A percentile compares a stretch with the other conserved stretches of the same genome.
These are phyloP conservation scores for Zoanthus gigantus DNA, from an alignment of 92 coral and sea anemone species.

Conservation along the genomic window DNA sequence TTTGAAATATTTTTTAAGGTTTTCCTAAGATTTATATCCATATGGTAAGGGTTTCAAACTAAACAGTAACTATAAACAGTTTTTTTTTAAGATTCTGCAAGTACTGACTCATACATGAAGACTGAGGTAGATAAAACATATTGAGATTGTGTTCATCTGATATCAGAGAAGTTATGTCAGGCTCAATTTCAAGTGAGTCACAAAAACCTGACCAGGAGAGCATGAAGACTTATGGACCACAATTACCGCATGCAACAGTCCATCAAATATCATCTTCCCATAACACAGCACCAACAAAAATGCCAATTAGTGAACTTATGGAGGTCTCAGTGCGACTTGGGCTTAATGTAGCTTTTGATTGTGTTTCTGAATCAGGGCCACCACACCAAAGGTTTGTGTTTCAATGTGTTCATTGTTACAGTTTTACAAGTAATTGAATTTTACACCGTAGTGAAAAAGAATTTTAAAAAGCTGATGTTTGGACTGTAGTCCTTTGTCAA, in stretches of 20 bases:
- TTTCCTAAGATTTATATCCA: too few relatives aligned
- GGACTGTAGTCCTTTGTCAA: too few relatives aligned
- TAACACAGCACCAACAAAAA: conserved; percentile 56
- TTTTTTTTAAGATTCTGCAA: too few relatives aligned
- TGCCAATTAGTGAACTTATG: conserved; percentile 78
- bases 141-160: too few relatives aligned
- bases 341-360: conserved; percentile 63
- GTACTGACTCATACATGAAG: too few relatives aligned
- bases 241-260: conserved; percentile 41
- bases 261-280: conserved; percentile 42
- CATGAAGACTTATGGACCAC: conserved; percentile 66
- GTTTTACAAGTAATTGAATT: too few relatives aligned
- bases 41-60: too few relatives aligned
- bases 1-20: too few relatives aligned
- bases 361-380: conserved; percentile 65
- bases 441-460: too few relatives aligned
- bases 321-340: conserved; percentile 82
- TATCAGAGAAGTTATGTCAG: conserved; percentile 41
- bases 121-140: too few relatives aligned
- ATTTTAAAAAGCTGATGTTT: too few relatives aligned
- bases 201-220: conserved; percentile 37
- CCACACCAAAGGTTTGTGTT: conserved; percentile 51
- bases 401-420: not conserved
- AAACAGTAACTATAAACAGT: too few relatives aligned
- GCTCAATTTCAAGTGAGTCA: conserved; percentile 23